Conservation (phyloP, 1,140 invertebrate species). For the Trichonephila clavata region DNA sequence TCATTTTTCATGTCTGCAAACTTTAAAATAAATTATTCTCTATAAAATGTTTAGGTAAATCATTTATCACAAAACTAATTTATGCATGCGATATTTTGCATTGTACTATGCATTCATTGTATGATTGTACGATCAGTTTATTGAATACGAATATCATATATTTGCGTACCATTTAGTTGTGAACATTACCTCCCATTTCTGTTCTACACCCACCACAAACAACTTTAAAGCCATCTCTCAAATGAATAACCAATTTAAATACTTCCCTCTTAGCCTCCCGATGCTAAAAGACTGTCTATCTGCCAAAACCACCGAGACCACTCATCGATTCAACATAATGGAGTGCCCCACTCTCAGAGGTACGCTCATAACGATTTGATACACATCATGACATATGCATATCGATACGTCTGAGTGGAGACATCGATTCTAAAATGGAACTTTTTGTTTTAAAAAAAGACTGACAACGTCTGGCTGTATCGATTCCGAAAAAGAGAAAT, state of each 20-base stretch:
- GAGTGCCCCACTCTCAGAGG: not conserved
- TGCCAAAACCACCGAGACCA: not conserved
- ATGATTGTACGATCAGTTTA: too few species aligned
- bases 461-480: not conserved
- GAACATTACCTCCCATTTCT: not conserved
- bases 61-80: too few species aligned
- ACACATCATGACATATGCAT: slow-evolving; percentile 11
- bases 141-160: too few species aligned
- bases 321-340: not conserved
- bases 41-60: too few species aligned
- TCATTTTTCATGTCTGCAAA: too few species aligned
- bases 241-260: not conserved
- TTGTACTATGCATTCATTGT: too few species aligned
- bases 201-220: not conserved
- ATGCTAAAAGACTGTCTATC: not conserved
- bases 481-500: slow-evolving; percentile 2
- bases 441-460: not conserved
- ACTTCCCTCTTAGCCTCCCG: not conserved
- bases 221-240: not conserved
- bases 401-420: not conserved
- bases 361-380: not conserved
- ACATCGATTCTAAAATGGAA: slow-evolving; percentile 1
- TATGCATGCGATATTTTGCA: too few species aligned
- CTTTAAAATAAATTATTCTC: too few species aligned
- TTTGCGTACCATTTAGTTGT: not conserved